Evolutionary conservation across 2,888 invertebrate species (phyloP), one percentile per base, ranked within the genome.

Genomic region (Cephus spinipes): DNA sequence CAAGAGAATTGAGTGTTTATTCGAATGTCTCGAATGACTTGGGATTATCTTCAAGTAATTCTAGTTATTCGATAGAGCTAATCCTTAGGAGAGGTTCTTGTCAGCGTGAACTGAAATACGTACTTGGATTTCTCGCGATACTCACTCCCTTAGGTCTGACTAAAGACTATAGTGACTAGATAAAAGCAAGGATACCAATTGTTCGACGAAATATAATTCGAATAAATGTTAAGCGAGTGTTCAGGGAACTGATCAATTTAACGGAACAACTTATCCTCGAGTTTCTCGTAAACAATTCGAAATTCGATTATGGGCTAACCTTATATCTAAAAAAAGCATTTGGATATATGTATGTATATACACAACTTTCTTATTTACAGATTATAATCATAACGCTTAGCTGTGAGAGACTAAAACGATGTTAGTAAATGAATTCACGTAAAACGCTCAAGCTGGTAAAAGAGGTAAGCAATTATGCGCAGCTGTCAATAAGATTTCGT

Each of bases 101-200:
- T 40, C 40, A 40, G 40, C 15, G 15, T 40, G 6, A 6, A 40
- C 6, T 15, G 40, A 40, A 40, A 40, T 6, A 32, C 32, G 32
- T 32, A 15, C 40, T 40, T 40, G 40, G 15, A 40, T 15, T n/a
- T 40, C 34, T 55, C 78, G 31, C 33, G 40, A 12, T 32, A 30
- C 68, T 73, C 73, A 12, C 69, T 32, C 69, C 32, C 69, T 32
- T 32, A 32, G 69, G 69, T 73, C 73, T 69, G 83, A 84, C 83
- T 85, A 90, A 86, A 77, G 85, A 85, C 89, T 90, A 15, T 6
- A 89, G 81, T 90, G 90, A 90, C 90, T 90, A 90, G 90, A 90
- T 85, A 83, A 85, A 88, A 89, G 87, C 88, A 86, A 89, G 87
- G 87, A 85, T 83, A 78, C 80, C 69, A 32, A 69, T 32, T 32